Conservation (phyloP, 2,113 vertebrate species). For the Equus quagga region DNA sequence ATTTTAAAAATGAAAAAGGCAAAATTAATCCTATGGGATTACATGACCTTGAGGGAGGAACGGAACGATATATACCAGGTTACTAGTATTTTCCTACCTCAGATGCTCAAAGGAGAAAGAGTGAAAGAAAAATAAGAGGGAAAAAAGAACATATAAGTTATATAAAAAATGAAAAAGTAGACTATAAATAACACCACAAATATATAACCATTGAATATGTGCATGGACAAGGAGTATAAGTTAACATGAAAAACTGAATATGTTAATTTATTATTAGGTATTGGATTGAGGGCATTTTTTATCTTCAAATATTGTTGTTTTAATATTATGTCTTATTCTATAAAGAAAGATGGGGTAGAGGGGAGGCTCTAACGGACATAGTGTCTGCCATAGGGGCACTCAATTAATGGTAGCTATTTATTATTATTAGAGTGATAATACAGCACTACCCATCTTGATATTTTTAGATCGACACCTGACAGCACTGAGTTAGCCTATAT, state of each 20-base stretch:
- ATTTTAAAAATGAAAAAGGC: background rate
- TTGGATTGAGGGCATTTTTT: background rate
- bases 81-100: background rate
- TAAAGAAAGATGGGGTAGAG: background rate
- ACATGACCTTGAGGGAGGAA: background rate
- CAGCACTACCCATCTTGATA: background rate
- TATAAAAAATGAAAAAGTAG: background rate
- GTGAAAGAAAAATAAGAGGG: background rate
- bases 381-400: background rate
- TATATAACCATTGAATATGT: background rate
- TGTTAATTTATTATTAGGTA: background rate
- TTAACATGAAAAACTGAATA: background rate
- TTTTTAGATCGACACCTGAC: background rate
- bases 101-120: background rate
- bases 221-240: background rate
- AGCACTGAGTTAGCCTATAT: background rate
- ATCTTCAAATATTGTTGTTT: constrained; percentile 10
- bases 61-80: background rate
- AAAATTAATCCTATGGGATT: background rate
- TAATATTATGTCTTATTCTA: background rate
- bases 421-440: background rate
- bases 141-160: background rate
- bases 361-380: background rate
- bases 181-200: constrained; percentile 5
- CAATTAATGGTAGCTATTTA: background rate